Base-by-base conservation (phyloP, 2,888 invertebrate species). In the Meandrusa payeni region DNA sequence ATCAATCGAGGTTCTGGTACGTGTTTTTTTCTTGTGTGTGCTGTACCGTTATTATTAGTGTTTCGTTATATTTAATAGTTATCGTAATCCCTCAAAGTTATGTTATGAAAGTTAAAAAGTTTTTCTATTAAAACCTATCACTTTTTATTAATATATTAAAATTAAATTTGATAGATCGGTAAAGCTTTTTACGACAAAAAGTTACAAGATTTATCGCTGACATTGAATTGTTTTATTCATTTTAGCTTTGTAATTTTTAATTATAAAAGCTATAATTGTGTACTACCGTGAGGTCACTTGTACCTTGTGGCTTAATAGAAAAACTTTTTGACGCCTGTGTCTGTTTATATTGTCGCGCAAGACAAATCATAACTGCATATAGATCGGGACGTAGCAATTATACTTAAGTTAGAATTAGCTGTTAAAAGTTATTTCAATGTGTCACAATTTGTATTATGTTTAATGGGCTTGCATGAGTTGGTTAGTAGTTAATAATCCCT, bases 361-460 rank as follows among this genome's bases (percentile, higher is more conserved):
- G 7, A 37, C 46, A 48, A 37, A 36, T 13, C 24, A 27, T 24
- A 42, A 48, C 42, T 46, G 54, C 47, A 44, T 46, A 39, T 39
- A 43, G 41, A 43, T 33, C 31, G 42, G 34, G 41, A 47, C 23
- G 40, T 41, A 45, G 38, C 32, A 32, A 38, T 32, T 38, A 31
- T 33, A 31, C 26, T 32, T 44, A 44, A 37, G 37, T 44, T 43
- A 44, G 31, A 37, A n/a, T 24, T 43, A 37, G 27, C 32, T 15
- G 15, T 47, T 46, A 37, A 47, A 54, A 44, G 43, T 55, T 48
- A 49, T 44, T 49, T 47, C 37, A 47, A 50, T 28, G 41, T 31
- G 39, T 44, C 51, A 53, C 46, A 54, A 50, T 48, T 54, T 51
- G 44, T 48, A 52, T 53, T 51, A 42, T 43, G 41, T 49, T n/a